Conservation (phyloP, 2,113 vertebrate genomes). For the Ophthalmolycus amberensis region DNA sequence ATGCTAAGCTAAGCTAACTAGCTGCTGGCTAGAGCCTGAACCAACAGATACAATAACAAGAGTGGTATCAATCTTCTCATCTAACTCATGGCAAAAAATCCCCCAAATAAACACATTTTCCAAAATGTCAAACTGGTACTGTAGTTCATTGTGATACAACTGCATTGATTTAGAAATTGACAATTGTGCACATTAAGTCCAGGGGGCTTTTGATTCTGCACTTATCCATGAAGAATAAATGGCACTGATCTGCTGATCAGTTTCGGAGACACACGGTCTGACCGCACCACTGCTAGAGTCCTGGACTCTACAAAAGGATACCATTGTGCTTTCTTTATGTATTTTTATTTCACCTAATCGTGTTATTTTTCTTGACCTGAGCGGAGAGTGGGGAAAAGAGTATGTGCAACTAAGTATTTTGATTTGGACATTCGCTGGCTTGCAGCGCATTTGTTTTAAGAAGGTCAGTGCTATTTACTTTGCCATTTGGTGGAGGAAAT, state of each 20-base stretch:
- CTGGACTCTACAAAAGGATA: constrained; percentile 47
- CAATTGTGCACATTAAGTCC: constrained; percentile 17
- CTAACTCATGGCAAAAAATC: background rate
- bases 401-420: constrained; percentile 51
- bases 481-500: constrained; percentile 65
- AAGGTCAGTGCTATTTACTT: constrained; percentile 71
- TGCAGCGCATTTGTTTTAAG: constrained; percentile 63
- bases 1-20: constrained; percentile 22
- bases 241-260: constrained; percentile 42
- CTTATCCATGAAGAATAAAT: constrained; percentile 2
- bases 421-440: constrained; percentile 55
- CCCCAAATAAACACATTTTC: background rate
- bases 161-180: constrained; percentile 18
- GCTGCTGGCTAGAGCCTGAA: background rate
- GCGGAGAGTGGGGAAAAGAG: constrained; percentile 19
- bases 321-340: constrained; percentile 62
- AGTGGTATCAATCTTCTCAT: background rate
- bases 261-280: constrained; percentile 75
- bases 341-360: constrained; percentile 68
- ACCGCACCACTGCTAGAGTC: constrained; percentile 61
- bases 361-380: constrained; percentile 71
- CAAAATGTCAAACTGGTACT: constrained; percentile 3
- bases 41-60: background rate
- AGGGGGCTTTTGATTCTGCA: background rate
- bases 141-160: background rate